phyloP scores from a whole-genome alignment of 2,888 invertebrate species.

The Lepidocyrtoides sp. region DNA sequence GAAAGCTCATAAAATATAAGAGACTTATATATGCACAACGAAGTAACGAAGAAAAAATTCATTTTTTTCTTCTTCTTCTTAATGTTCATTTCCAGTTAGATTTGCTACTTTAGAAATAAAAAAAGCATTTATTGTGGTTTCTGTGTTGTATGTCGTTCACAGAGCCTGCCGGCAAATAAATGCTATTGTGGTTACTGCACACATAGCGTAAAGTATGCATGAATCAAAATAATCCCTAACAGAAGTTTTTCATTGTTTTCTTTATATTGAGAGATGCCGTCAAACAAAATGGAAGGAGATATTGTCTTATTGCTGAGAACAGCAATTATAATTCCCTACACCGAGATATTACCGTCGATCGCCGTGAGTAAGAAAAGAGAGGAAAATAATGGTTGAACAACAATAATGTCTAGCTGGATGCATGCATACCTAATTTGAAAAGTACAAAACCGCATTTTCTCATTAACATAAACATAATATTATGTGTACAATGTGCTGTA shows the following conservation, averaged over 20 bases:
- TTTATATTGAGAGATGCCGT: too few relatives aligned
- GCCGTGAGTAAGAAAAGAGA: too few relatives aligned
- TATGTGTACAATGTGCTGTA: not conserved
- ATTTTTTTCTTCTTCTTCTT: not conserved
- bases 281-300: not conserved
- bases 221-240: constrained; percentile 11
- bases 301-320: not conserved
- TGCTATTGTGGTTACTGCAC: not conserved
- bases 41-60: too few relatives aligned
- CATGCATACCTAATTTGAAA: not conserved
- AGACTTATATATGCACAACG: not conserved
- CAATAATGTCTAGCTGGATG: too few relatives aligned
- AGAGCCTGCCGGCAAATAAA: not conserved
- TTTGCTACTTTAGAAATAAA: not conserved
- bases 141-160: not conserved
- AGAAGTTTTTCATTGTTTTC: not conserved
- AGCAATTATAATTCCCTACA: not conserved
- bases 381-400: not conserved
- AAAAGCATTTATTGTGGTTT: not conserved
- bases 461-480: constrained; percentile 37
- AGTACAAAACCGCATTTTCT: constrained; percentile 6
- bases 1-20: not conserved
- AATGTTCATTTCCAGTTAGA: constrained; percentile 13
- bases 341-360: not conserved
- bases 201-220: not conserved